Percentiles rank a stretch among this genome's conserved stretches.
Evolutionary conservation across 2,113 vertebrate species (phyloP).

Genomic region (Tympanuchus pallidicinctus): DNA sequence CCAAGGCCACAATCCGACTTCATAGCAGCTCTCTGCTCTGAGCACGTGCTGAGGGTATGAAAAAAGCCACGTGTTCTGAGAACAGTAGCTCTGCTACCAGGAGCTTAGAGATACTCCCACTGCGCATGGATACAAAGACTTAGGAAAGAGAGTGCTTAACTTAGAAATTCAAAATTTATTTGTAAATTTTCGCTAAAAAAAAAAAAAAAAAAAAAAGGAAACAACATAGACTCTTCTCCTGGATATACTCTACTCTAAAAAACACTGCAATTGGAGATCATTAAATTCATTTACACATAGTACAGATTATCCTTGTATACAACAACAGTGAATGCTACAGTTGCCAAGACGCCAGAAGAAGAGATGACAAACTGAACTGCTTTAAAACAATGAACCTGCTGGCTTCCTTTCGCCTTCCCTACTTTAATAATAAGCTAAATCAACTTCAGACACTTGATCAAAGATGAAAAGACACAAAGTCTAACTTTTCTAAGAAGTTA

Average conservation of each 20-base stretch:
- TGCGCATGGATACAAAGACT: not conserved
- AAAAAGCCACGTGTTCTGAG: not conserved
- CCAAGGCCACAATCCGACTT: not conserved
- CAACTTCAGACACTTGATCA: not conserved
- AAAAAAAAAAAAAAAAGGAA: not conserved
- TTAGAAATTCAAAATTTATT: conserved; percentile 75
- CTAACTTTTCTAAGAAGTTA: not conserved
- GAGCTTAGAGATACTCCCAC: not conserved
- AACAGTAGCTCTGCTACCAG: not conserved
- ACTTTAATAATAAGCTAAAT: not conserved
- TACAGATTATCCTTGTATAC: not conserved
- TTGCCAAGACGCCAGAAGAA: not conserved
- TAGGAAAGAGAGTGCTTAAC: conserved; percentile 22
- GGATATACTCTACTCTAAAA: not conserved
- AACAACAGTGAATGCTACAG: not conserved
- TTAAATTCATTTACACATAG: conserved; percentile 30
- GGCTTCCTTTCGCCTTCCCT: not conserved
- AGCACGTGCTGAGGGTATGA: not conserved
- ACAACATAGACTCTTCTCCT: not conserved
- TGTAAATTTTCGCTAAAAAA: conserved; percentile 57
- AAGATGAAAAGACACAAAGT: not conserved
- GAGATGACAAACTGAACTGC: not conserved
- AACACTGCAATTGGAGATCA: not conserved
- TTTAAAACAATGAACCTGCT: not conserved
- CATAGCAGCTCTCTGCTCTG: fast-evolving